A percentile compares a stretch with the other conserved stretches of the same genome.
Conservation (phyloP, 2,888 invertebrate genomes). For the Lycaena phlaeas region DNA sequence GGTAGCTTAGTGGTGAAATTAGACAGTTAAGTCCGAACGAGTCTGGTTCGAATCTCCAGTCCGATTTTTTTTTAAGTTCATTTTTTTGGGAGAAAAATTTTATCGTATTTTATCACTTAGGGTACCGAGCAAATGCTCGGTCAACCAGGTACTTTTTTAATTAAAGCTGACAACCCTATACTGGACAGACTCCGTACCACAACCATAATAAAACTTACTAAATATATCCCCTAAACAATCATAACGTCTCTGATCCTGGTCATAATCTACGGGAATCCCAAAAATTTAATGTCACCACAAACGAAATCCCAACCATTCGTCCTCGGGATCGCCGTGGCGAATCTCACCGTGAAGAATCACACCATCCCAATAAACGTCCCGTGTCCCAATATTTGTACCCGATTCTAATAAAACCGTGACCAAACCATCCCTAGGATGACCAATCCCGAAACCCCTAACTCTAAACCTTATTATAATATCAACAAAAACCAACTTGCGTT, state of each 20-base stretch:
- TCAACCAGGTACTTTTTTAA: too few species aligned
- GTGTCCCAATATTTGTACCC: constrained; percentile 70
- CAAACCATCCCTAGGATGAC: constrained; percentile 59
- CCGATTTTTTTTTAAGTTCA: too few species aligned
- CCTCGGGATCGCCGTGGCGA: constrained; percentile 36
- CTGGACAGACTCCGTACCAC: constrained; percentile 11
- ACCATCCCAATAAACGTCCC: constrained; percentile 61
- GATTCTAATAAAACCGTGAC: constrained; percentile 70
- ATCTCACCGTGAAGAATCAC: constrained; percentile 51
- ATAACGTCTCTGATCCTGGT: background rate
- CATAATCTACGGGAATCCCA: too few species aligned
- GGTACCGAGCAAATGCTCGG: too few species aligned
- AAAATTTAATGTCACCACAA: too few species aligned
- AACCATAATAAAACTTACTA: background rate
- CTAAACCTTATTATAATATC: constrained; percentile 12
- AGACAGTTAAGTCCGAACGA: too few species aligned
- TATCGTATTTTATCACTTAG: too few species aligned
- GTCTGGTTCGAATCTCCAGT: too few species aligned
- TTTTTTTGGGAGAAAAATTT: too few species aligned
- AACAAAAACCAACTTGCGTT: constrained; percentile 10
- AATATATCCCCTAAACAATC: background rate
- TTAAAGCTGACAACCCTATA: too few species aligned
- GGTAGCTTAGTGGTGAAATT: too few species aligned
- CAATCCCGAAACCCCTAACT: constrained; percentile 18
- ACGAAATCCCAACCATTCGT: background rate